These are phyloP conservation scores for Cladorhizidae sp. DNA, from an alignment of 37 sponge, comb jelly and placozoan genomes.

Conservation along the genomic window DNA sequence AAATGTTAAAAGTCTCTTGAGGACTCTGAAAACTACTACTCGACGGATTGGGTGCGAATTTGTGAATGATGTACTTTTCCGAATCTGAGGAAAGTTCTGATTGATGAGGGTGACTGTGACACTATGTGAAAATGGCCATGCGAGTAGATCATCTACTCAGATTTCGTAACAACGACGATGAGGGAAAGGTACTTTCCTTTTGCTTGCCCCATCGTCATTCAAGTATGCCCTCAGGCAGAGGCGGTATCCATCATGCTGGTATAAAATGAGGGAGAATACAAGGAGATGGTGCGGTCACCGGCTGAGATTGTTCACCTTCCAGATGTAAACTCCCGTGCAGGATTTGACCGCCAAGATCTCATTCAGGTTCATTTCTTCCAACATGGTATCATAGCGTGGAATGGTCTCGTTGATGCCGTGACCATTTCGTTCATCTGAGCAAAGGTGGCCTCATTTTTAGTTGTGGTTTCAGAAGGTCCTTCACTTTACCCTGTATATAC, in stretches of 20 bases:
- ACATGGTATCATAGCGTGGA: conserved; percentile 11
- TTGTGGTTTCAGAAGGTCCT: too few relatives aligned
- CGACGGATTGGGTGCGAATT: conserved; percentile 45
- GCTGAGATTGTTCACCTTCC: conserved; percentile 63
- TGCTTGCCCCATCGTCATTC: conserved; percentile 66
- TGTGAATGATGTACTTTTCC: conserved; percentile 26
- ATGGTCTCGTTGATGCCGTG: conserved; percentile 15
- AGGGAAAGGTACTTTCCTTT: conserved; percentile 63
- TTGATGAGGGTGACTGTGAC: conserved; percentile 45
- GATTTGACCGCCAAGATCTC: conserved; percentile 63
- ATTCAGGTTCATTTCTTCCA: conserved; percentile 57
- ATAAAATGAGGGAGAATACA: conserved; percentile 74
- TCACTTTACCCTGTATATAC: too few relatives aligned
- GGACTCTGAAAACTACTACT: conserved; percentile 65
- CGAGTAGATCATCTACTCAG: conserved; percentile 69
- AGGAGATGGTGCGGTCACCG: conserved; percentile 39
- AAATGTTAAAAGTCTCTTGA: conserved; percentile 56
- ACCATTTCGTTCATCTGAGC: conserved; percentile 23
- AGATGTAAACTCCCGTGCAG: conserved; percentile 43
- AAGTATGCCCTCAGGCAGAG: conserved; percentile 64
- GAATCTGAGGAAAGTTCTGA: conserved; percentile 27
- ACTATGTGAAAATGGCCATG: conserved; percentile 66
- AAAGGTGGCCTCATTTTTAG: conserved; percentile 37
- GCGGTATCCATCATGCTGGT: conserved; percentile 63
- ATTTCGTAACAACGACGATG: conserved; percentile 63